Conservation (phyloP, 2,888 invertebrate species). For the Colletes collaris region DNA sequence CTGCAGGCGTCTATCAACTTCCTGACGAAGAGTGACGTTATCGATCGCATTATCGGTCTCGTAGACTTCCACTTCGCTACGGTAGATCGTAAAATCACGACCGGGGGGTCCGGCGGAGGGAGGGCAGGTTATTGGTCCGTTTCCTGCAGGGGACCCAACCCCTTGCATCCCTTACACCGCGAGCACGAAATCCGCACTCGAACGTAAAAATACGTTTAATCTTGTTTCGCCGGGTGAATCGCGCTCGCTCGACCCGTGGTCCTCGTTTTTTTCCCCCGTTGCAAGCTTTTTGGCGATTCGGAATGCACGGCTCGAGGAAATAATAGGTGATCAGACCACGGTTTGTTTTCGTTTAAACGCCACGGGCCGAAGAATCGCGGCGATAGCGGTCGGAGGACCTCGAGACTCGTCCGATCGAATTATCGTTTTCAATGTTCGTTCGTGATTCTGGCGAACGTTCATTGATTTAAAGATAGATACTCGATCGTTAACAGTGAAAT, state of each 20-base stretch:
- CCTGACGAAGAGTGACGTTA: conserved; percentile 66
- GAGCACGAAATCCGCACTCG: conserved; percentile 39
- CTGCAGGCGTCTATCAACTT: conserved; percentile 59
- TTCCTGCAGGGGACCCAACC: conserved; percentile 52
- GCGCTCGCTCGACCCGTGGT: conserved; percentile 34
- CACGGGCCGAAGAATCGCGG: neutral
- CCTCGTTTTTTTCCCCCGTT: neutral
- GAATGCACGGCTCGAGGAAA: conserved; percentile 6
- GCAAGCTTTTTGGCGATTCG: conserved; percentile 9
- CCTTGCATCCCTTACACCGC: conserved; percentile 11
- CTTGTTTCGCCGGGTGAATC: conserved; percentile 59
- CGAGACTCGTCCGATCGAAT: conserved; percentile 4
- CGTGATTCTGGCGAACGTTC: neutral
- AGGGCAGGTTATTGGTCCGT: conserved; percentile 62
- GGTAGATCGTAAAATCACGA: conserved; percentile 63
- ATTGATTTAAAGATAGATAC: neutral
- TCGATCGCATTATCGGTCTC: conserved; percentile 70
- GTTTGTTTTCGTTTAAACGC: conserved; percentile 19
- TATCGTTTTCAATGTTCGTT: neutral
- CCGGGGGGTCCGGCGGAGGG: conserved; percentile 30
- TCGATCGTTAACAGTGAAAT: neutral
- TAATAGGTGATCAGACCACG: conserved; percentile 21
- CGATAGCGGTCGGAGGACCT: neutral
- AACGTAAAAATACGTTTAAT: conserved; percentile 71
- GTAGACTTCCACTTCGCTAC: conserved; percentile 66